A percentile compares a stretch with the other conserved stretches of the same genome.
Evolutionary conservation across 1,140 invertebrate species (phyloP).

Genomic region (Papilio polyxenes): DNA sequence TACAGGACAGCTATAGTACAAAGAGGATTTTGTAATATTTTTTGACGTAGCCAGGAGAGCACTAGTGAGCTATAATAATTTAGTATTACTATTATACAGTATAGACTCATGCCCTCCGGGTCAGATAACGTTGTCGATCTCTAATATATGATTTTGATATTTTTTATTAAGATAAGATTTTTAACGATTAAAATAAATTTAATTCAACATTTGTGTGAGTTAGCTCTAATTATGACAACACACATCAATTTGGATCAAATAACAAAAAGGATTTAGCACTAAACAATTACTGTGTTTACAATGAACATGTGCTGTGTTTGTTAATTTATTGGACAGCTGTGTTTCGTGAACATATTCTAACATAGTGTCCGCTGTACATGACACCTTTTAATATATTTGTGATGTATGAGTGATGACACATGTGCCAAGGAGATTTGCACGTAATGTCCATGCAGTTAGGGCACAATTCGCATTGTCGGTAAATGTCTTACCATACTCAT

Average conservation of each 20-base stretch:
- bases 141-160: neutral
- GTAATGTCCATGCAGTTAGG: slow-evolving; percentile 73
- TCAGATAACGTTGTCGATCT: neutral
- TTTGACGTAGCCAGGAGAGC: too few relatives aligned
- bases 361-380: slow-evolving; percentile 61
- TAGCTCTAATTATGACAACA: slow-evolving; percentile 36
- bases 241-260: slow-evolving; percentile 30
- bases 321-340: neutral
- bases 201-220: slow-evolving; percentile 34
- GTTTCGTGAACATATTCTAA: slow-evolving; percentile 23
- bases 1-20: too few relatives aligned
- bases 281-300: slow-evolving; percentile 41
- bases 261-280: slow-evolving; percentile 41
- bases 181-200: too few relatives aligned
- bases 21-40: too few relatives aligned
- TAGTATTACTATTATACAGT: too few relatives aligned
- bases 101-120: too few relatives aligned
- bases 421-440: slow-evolving; percentile 68
- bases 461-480: slow-evolving; percentile 63
- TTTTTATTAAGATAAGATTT: too few relatives aligned
- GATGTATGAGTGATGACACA: slow-evolving; percentile 49
- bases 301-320: slow-evolving; percentile 27
- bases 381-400: slow-evolving; percentile 54
- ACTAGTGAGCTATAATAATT: too few relatives aligned
- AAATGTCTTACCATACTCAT: slow-evolving; percentile 88